Evolutionary conservation across 2,888 invertebrate genomes (phyloP).

Genomic region (Dastarcus helophoroides): DNA sequence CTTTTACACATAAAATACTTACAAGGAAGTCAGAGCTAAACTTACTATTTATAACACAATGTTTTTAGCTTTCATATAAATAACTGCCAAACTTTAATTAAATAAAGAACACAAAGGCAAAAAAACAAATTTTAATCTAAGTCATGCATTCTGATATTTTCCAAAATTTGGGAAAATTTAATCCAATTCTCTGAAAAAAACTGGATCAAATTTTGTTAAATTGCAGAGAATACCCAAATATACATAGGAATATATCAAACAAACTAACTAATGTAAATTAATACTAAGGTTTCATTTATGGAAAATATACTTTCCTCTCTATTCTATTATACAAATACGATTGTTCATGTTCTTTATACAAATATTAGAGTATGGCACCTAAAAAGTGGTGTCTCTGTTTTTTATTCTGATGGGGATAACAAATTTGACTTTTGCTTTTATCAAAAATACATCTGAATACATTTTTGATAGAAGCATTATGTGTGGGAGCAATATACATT

Average conservation of each 20-base stretch:
- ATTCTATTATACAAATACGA: slow-evolving; percentile 17
- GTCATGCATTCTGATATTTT: no score
- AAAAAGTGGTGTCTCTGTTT: slow-evolving; percentile 20
- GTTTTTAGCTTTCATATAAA: no score
- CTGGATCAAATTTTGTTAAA: no score
- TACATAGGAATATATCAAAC: no score
- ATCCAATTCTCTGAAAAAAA: no score
- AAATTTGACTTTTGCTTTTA: background rate
- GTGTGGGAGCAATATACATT: background rate
- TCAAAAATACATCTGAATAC: background rate
- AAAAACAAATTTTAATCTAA: background rate
- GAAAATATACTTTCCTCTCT: slow-evolving; percentile 2
- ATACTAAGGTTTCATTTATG: background rate
- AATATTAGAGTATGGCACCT: slow-evolving; percentile 23
- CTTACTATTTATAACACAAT: background rate
- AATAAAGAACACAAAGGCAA: slow-evolving; percentile 1
- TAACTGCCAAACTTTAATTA: background rate
- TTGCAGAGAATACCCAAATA: no score
- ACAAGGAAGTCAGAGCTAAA: slow-evolving; percentile 6
- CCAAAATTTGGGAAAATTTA: no score
- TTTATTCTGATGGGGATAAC: background rate
- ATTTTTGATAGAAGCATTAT: background rate
- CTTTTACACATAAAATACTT: slow-evolving; percentile 35
- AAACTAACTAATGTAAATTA: no score
- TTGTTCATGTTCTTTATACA: slow-evolving; percentile 23